Evolutionary conservation across 2,797 vertebrate species (phyloP).

Genomic region (Gouania willdenowi): DNA sequence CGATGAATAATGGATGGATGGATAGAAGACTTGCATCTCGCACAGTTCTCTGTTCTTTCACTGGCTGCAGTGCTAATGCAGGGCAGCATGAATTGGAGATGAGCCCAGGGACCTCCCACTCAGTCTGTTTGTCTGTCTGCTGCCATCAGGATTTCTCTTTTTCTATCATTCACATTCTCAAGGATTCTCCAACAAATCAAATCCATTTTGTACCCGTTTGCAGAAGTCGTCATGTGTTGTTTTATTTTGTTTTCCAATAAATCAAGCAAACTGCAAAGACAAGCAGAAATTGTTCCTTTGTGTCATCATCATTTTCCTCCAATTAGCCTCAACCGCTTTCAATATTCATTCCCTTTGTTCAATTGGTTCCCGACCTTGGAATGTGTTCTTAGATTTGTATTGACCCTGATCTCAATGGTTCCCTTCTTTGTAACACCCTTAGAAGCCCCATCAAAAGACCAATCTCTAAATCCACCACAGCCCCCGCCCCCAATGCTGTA

Average conservation of each 20-base stretch:
- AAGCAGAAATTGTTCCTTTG: conserved; percentile 3
- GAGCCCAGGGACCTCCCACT: conserved; percentile 72
- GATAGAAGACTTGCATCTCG: conserved; percentile 71
- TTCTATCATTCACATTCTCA: conserved; percentile 8
- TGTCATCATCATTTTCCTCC: conserved; percentile 8
- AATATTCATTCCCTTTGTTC: conserved; percentile 38
- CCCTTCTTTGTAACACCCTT: conserved; percentile 25
- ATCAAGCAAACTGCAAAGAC: conserved; percentile 2
- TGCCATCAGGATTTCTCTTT: conserved; percentile 44
- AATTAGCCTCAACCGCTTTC: conserved; percentile 29
- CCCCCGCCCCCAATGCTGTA: conserved; percentile 4
- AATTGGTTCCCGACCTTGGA: conserved; percentile 55
- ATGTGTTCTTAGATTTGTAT: conserved; percentile 39
- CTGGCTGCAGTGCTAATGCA: conserved; percentile 66
- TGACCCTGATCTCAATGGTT: conserved; percentile 38
- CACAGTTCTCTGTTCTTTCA: conserved; percentile 56
- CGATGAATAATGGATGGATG: conserved; percentile 80
- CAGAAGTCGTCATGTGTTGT: too few relatives aligned
- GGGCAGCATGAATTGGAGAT: conserved; percentile 69
- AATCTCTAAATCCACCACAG: conserved; percentile 12
- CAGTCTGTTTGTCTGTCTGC: conserved; percentile 62
- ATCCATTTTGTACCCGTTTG: too few relatives aligned
- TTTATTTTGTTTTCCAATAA: neutral
- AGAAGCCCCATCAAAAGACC: conserved; percentile 37
- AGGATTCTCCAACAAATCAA: conserved; percentile 7